A percentile compares a stretch with the other conserved stretches of the same genome.
Evolutionary conservation across 2,797 vertebrate genomes (phyloP).

Genomic region (Mormyrus proboscirostris): DNA sequence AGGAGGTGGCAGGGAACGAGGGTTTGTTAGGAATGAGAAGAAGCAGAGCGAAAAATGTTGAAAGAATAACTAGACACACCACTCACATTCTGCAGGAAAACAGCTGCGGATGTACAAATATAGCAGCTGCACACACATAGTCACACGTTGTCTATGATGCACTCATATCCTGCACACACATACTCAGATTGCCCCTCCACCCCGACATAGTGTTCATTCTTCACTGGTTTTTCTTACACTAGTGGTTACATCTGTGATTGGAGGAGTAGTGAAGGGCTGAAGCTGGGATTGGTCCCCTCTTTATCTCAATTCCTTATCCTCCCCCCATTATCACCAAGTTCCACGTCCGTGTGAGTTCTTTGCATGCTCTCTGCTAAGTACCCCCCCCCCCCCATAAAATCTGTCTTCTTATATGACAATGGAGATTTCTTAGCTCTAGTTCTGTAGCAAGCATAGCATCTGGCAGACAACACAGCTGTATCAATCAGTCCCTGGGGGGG

Average conservation of each 20-base stretch:
- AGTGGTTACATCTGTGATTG: not conserved
- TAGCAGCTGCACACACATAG: not conserved
- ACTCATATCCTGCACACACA: not conserved
- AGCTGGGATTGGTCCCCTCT: not conserved
- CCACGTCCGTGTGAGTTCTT: not conserved
- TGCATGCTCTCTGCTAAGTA: not conserved
- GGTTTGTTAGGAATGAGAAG: not conserved
- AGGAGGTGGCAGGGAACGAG: conserved; percentile 2
- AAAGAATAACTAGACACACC: not conserved
- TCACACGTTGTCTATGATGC: not conserved
- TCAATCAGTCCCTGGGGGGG: not conserved
- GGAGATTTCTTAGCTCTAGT: not conserved
- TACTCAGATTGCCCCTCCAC: not conserved
- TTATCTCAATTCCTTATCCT: not conserved
- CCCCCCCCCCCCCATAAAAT: not conserved
- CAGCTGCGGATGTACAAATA: not conserved
- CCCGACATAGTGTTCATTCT: not conserved
- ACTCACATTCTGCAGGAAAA: not conserved
- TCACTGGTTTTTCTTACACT: not conserved
- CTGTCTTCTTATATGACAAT: not conserved
- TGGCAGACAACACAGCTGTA: not conserved
- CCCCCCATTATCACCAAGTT: not conserved
- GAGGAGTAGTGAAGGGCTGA: not conserved
- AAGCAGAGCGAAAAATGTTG: not conserved
- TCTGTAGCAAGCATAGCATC: not conserved